These are phyloP conservation scores for Hypotaenidia okinawae DNA, from an alignment of 2,797 vertebrate species.

Conservation along the genomic window DNA sequence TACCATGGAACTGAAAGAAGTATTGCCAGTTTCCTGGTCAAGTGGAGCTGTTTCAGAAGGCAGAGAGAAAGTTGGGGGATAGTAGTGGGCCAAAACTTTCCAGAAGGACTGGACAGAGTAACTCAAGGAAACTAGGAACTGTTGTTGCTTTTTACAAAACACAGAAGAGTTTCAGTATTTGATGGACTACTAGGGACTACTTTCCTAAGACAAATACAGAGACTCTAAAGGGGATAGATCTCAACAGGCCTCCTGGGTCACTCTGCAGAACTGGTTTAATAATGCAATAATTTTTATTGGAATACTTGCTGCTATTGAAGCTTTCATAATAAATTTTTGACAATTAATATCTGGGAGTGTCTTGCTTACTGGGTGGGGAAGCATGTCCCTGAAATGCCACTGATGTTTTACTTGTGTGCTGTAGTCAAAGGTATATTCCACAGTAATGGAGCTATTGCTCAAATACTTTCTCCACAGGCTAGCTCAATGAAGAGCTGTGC, in stretches of 20 bases:
- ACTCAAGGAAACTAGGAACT: slow-evolving; percentile 23
- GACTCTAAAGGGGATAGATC: slow-evolving; percentile 11
- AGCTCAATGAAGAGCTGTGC: slow-evolving; percentile 55
- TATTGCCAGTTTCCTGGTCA: slow-evolving; percentile 59
- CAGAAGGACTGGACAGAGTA: slow-evolving; percentile 50
- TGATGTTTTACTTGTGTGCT: neutral
- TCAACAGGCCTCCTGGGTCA: slow-evolving; percentile 36
- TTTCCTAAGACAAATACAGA: neutral
- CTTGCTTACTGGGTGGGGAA: slow-evolving; percentile 59
- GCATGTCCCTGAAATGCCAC: slow-evolving; percentile 20
- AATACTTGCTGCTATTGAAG: slow-evolving; percentile 66
- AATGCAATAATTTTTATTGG: slow-evolving; percentile 66
- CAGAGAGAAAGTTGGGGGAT: slow-evolving; percentile 54
- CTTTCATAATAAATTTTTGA: slow-evolving; percentile 80
- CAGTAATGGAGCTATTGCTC: neutral
- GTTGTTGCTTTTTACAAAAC: slow-evolving; percentile 18
- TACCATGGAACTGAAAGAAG: slow-evolving; percentile 62
- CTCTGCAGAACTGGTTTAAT: slow-evolving; percentile 58
- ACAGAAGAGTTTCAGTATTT: neutral
- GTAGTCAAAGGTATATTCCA: neutral
- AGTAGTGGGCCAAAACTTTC: slow-evolving; percentile 65
- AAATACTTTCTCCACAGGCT: slow-evolving; percentile 1
- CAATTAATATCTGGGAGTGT: slow-evolving; percentile 60
- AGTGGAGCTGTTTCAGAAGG: slow-evolving; percentile 70
- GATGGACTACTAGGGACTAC: neutral